Evolutionary conservation across 2,797 vertebrate species (phyloP).

Genomic region (Squalus acanthias): DNA sequence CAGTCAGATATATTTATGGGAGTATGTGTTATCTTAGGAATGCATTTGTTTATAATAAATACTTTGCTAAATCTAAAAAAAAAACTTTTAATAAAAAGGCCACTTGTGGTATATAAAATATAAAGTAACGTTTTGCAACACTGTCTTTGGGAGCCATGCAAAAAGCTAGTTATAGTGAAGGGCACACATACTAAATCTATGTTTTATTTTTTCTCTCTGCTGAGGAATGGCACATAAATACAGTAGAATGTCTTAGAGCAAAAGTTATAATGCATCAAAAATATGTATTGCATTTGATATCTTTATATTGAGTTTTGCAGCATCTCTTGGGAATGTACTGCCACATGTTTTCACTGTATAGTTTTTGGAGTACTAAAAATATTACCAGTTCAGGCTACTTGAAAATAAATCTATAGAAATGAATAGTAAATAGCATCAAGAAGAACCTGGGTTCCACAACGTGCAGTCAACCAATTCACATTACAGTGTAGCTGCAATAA

Average conservation of each 20-base stretch:
- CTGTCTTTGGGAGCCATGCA: background rate
- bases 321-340: background rate
- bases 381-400: background rate
- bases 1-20: background rate
- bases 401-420: background rate
- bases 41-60: background rate
- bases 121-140: background rate
- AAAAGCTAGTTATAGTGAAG: background rate
- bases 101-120: background rate
- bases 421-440: background rate
- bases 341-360: slow-evolving; percentile 28
- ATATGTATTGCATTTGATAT: background rate
- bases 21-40: background rate
- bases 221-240: background rate
- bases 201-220: background rate
- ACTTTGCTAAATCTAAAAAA: background rate
- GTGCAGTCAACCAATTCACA: background rate
- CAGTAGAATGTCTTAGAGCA: background rate
- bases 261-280: background rate
- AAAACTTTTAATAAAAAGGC: background rate
- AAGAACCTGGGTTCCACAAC: background rate
- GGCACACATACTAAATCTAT: background rate
- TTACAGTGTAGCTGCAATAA: background rate
- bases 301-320: background rate
- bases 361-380: background rate